Percentiles rank a stretch among this genome's conserved stretches.
phyloP scores from a whole-genome alignment of 2,797 vertebrate genomes.

The Anas bahamensis region DNA sequence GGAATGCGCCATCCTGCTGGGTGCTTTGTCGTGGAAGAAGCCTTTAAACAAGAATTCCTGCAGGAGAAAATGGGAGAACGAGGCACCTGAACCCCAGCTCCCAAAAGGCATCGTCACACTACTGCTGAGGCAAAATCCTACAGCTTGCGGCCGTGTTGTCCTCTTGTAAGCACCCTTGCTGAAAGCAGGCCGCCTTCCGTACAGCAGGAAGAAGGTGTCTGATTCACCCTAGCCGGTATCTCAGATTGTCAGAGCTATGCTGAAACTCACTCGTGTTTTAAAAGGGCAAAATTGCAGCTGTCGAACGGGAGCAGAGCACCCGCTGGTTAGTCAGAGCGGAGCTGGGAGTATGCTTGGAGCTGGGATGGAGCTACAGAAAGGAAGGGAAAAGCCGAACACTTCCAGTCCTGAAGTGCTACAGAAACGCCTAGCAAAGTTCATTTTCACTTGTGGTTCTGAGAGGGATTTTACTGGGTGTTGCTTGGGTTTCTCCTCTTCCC shows the following conservation, averaged over 20 bases:
- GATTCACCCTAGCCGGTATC: neutral
- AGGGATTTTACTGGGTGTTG: neutral
- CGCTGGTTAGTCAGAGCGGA: neutral
- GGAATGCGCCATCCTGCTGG: neutral
- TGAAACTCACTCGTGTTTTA: fast-evolving
- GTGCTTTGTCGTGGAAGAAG: neutral
- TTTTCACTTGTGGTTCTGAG: neutral
- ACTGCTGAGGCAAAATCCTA: neutral
- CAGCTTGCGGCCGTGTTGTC: neutral
- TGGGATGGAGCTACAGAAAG: neutral
- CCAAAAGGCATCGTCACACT: neutral
- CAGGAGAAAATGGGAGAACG: neutral
- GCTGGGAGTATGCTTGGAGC: neutral
- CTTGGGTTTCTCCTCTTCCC: neutral
- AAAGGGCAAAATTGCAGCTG: neutral
- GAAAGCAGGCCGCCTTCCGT: neutral
- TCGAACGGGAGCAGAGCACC: neutral
- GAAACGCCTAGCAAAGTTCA: neutral
- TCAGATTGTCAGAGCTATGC: neutral
- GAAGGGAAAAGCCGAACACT: neutral
- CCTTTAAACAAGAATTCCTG: neutral
- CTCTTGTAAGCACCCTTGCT: neutral
- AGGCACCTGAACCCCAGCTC: neutral
- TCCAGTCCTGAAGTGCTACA: neutral
- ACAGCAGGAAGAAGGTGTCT: neutral